Evolutionary conservation across 2,888 invertebrate species (phyloP).

Genomic region (Vesta saturnalis): DNA sequence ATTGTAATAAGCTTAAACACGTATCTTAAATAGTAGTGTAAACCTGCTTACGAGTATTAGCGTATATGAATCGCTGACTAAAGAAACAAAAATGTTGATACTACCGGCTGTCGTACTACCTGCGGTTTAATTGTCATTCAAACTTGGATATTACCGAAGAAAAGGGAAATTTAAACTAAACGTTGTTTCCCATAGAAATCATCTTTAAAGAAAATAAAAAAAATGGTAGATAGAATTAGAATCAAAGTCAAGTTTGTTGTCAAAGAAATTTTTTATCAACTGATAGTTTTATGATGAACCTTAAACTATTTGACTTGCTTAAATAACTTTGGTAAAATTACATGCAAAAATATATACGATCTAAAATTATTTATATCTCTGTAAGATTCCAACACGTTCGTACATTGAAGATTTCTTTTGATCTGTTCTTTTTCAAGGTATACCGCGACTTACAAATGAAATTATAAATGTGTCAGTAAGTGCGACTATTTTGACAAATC

Average conservation of each 20-base stretch:
- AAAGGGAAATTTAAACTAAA: too few species aligned
- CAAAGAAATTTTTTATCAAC: too few species aligned
- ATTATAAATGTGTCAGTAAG: constrained; percentile 54
- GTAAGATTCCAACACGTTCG: neutral
- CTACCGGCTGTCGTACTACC: too few species aligned
- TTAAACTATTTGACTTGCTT: neutral
- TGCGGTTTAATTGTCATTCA: too few species aligned
- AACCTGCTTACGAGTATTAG: too few species aligned
- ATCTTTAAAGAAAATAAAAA: neutral
- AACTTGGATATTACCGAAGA: too few species aligned
- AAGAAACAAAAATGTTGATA: too few species aligned
- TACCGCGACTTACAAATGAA: constrained; percentile 20
- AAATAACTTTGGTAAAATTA: neutral
- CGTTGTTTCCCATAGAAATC: neutral
- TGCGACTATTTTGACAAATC: constrained; percentile 49
- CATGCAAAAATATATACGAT: neutral
- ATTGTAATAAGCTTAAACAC: too few species aligned
- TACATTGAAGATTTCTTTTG: constrained; percentile 20
- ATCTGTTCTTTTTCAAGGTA: constrained; percentile 5
- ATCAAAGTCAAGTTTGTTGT: neutral
- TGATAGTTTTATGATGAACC: neutral
- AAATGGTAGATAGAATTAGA: neutral
- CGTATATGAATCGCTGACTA: too few species aligned
- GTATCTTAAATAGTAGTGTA: too few species aligned
- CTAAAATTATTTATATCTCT: neutral